Conservation (phyloP, 2,113 vertebrate species). For the Pica pica region DNA sequence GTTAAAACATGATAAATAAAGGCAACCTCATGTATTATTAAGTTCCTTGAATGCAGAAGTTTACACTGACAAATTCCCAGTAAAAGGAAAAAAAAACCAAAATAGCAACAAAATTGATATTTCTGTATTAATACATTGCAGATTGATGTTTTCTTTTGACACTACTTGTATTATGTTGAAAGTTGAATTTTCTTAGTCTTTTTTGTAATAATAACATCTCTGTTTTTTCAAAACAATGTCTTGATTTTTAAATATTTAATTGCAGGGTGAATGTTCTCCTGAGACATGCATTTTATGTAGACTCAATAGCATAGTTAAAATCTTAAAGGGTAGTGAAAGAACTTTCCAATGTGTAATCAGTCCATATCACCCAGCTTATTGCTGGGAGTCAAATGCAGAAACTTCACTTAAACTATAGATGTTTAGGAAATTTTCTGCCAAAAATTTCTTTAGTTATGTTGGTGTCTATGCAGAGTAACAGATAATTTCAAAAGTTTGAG, state of each 20-base stretch:
- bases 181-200: neutral
- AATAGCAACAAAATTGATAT: neutral
- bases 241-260: neutral
- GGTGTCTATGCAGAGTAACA: neutral
- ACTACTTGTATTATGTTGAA: neutral
- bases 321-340: neutral
- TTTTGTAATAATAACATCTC: neutral
- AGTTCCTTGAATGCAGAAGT: neutral
- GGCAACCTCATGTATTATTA: neutral
- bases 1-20: neutral
- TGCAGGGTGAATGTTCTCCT: neutral
- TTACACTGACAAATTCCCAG: neutral
- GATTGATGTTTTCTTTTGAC: neutral
- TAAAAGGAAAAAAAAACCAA: neutral
- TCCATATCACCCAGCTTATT: neutral
- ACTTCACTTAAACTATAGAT: neutral
- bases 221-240: neutral
- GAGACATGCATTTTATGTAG: neutral
- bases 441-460: neutral
- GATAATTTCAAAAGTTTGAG: neutral
- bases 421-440: neutral
- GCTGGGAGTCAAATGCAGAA: neutral
- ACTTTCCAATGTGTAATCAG: neutral
- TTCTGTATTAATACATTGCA: neutral
- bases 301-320: neutral